Evolutionary conservation across 1,140 invertebrate genomes (phyloP).

Genomic region (Anoplolepis gracilipes): DNA sequence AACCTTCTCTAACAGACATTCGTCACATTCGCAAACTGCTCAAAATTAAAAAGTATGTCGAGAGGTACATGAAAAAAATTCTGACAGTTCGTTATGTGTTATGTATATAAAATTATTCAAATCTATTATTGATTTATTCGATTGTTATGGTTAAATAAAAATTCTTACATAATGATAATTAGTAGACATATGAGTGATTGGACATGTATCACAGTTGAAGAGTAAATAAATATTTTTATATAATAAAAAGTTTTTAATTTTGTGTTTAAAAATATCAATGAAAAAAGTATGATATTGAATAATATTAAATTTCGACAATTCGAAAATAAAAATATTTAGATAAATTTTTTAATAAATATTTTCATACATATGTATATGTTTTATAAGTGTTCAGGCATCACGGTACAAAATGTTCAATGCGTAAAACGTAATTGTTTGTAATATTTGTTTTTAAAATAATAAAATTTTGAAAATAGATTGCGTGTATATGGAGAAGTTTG

Average conservation of each 20-base stretch:
- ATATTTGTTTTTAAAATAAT: conserved; percentile 24
- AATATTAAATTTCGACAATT: neutral
- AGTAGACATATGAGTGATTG: neutral
- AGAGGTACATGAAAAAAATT: neutral
- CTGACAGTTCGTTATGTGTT: neutral
- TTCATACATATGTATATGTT: neutral
- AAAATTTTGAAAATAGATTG: conserved; percentile 40
- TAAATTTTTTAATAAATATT: neutral
- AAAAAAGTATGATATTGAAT: neutral
- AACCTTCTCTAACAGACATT: neutral
- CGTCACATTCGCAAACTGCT: neutral
- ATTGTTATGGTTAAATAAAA: neutral
- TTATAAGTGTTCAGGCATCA: neutral
- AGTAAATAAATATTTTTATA: neutral
- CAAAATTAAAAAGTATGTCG: neutral
- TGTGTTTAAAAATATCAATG: neutral
- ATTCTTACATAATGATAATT: neutral
- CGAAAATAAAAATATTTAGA: neutral
- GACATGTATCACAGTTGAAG: neutral
- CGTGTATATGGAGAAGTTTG: conserved; percentile 30
- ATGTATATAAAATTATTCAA: neutral
- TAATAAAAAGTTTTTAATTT: neutral
- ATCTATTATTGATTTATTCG: neutral
- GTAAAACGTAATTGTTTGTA: neutral
- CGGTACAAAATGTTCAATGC: neutral